phyloP scores from a whole-genome alignment of 2,888 invertebrate species.

The Acholoe squamosa region DNA sequence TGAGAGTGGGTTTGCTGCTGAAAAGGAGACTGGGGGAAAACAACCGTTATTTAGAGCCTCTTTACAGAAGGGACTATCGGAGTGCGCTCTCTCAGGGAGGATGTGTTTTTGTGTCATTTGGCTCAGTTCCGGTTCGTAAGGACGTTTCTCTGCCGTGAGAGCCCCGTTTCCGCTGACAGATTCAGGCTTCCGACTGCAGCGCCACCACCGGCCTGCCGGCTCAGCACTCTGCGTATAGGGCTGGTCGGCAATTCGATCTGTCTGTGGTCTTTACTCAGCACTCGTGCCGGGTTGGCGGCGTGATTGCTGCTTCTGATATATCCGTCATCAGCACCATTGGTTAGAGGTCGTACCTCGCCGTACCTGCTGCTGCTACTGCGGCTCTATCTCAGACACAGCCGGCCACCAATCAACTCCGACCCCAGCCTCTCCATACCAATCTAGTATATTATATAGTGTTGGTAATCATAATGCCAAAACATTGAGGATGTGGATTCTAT shows the following conservation, averaged over 20 bases:
- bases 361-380: constrained; percentile 3
- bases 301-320: not conserved
- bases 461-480: too few species aligned
- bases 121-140: constrained; percentile 8
- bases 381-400: too few species aligned
- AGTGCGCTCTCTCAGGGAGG: not conserved
- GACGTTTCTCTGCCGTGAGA: not conserved
- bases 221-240: not conserved
- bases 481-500: too few species aligned
- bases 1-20: not conserved
- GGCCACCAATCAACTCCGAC: not conserved
- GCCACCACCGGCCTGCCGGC: not conserved
- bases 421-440: too few species aligned
- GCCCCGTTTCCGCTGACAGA: not conserved
- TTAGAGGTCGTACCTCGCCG: not conserved
- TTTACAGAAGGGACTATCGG: not conserved
- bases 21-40: not conserved
- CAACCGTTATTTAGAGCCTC: not conserved
- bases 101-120: constrained; percentile 5
- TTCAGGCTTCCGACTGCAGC: not conserved
- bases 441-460: not conserved
- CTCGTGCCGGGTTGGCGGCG: not conserved
- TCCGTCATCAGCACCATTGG: not conserved
- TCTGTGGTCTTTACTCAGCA: constrained; percentile 12
- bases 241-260: not conserved